phyloP scores from a whole-genome alignment of 2,113 vertebrate species.

The Megaceryle torquata region DNA sequence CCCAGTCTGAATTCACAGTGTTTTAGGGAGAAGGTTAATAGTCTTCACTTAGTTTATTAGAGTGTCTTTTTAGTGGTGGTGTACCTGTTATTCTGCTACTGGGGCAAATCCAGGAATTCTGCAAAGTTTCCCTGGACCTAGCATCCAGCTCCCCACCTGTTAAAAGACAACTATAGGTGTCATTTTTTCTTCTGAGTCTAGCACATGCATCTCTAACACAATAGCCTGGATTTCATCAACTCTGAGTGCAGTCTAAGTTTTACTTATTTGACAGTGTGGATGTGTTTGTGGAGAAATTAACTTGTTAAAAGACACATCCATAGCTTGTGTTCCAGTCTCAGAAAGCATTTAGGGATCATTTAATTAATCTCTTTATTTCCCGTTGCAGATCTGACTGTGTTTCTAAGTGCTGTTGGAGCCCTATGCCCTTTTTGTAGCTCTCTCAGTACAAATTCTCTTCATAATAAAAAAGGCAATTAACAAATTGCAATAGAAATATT shows the following conservation, averaged over 20 bases:
- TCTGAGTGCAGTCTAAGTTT: not conserved
- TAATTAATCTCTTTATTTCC: not conserved
- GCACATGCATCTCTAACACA: not conserved
- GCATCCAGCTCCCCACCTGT: not conserved
- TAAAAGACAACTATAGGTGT: not conserved
- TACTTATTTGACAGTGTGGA: not conserved
- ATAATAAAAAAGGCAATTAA: constrained; percentile 36
- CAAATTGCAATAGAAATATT: constrained; percentile 29
- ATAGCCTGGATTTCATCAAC: not conserved
- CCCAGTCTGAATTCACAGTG: not conserved
- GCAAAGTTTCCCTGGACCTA: not conserved
- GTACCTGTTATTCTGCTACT: not conserved
- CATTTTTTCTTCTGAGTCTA: not conserved
- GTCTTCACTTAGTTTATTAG: not conserved
- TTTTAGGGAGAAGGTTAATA: not conserved
- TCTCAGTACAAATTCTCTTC: not conserved
- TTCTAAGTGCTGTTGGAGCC: not conserved
- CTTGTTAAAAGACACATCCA: not conserved
- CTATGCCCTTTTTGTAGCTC: not conserved
- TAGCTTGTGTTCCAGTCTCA: not conserved
- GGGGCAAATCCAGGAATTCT: not conserved
- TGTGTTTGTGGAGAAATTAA: not conserved
- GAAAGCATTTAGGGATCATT: not conserved
- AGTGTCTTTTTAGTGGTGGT: not conserved
- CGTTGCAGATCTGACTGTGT: not conserved